These are phyloP conservation scores for Herpailurus yagouaroundi DNA, from an alignment of 2,113 vertebrate genomes.

Conservation along the genomic window DNA sequence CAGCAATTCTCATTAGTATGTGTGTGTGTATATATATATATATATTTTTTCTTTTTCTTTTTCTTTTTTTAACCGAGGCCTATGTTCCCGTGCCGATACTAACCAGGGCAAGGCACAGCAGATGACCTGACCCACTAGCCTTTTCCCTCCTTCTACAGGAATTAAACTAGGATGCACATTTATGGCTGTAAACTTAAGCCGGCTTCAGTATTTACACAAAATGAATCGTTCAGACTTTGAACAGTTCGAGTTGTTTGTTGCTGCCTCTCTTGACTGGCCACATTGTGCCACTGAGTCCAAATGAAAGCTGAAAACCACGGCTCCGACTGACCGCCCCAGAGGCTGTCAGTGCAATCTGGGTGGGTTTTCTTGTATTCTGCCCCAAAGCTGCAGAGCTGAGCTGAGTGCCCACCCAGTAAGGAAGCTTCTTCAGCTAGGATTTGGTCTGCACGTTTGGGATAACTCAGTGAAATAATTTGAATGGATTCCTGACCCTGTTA, in stretches of 20 bases:
- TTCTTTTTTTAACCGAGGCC: background rate
- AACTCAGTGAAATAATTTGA: conserved; percentile 35
- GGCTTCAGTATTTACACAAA: background rate
- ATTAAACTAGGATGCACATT: background rate
- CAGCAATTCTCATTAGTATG: background rate
- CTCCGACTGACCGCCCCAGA: rapidly evolving
- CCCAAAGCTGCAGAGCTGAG: background rate
- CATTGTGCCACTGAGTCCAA: background rate
- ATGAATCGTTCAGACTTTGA: background rate
- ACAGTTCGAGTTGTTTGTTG: background rate
- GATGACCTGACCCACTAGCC: background rate
- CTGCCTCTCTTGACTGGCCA: background rate
- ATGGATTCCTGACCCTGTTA: conserved; percentile 56
- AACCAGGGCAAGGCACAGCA: background rate
- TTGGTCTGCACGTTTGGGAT: background rate
- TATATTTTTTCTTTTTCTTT: background rate
- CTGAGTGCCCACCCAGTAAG: background rate
- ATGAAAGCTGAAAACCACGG: background rate
- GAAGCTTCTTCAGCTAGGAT: background rate
- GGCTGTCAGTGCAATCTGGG: background rate
- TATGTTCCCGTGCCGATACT: rapidly evolving
- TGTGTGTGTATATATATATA: too few species aligned
- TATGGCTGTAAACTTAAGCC: background rate
- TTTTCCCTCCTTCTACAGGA: background rate
- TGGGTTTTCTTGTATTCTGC: background rate